Conservation (phyloP, 2,888 invertebrate genomes). For the Drosophila buzzatii region DNA sequence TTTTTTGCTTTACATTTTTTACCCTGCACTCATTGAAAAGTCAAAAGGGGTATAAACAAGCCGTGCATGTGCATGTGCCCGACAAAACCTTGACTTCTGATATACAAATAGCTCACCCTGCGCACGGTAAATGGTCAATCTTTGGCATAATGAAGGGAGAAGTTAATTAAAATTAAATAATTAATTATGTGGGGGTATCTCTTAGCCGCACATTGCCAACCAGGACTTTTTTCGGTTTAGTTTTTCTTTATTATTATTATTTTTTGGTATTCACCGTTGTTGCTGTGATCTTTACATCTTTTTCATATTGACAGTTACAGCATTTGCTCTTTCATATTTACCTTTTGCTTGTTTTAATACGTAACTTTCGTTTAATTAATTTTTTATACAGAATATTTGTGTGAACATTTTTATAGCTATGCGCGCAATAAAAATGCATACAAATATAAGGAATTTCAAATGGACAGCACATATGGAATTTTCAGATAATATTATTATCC, state of each 20-base stretch:
- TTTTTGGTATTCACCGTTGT: not conserved
- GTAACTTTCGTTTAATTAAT: conserved; percentile 57
- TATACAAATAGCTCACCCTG: not conserved
- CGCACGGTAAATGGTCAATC: not conserved
- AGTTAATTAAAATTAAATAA: conserved; percentile 3
- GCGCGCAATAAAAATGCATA: not conserved
- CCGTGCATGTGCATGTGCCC: not conserved
- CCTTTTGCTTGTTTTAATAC: conserved; percentile 7
- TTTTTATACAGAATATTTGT: conserved; percentile 20
- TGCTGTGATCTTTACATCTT: conserved; percentile 19
- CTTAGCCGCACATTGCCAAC: not conserved
- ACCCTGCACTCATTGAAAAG: conserved; percentile 4
- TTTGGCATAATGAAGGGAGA: not conserved
- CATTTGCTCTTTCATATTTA: not conserved
- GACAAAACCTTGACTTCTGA: not conserved
- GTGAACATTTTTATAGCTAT: conserved; percentile 13
- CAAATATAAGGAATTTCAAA: not conserved
- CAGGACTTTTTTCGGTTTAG: not conserved
- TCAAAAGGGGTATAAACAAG: conserved; percentile 5
- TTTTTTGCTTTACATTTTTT: conserved; percentile 18
- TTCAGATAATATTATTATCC: conserved; percentile 4
- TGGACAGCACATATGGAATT: not conserved
- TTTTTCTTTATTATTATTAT: not conserved
- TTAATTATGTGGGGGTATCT: conserved; percentile 2
- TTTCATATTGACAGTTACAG: conserved; percentile 14